phyloP scores from a whole-genome alignment of 2,113 vertebrate genomes.

The Tyto alba region DNA sequence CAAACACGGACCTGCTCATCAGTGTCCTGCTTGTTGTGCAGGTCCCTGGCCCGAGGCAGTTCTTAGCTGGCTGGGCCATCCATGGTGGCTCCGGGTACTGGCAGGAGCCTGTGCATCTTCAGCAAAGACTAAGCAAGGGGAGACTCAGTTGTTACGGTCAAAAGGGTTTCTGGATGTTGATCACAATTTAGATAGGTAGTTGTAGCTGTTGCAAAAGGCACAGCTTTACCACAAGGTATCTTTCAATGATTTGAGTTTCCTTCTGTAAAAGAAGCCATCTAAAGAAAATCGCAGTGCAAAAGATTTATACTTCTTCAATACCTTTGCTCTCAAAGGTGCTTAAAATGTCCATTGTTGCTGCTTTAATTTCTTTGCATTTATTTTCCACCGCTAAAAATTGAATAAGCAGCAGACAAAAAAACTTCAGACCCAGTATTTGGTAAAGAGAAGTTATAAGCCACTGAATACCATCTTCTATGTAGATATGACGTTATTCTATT shows the following conservation, averaged over 20 bases:
- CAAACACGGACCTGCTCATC: rapidly evolving
- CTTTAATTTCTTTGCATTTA: neutral
- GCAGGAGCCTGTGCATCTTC: neutral
- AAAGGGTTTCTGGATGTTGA: neutral
- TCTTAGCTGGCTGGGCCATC: neutral
- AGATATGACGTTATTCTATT: neutral
- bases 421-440: neutral
- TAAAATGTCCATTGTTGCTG: neutral
- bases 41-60: rapidly evolving
- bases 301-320: neutral
- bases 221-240: neutral
- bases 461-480: neutral
- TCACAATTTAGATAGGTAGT: neutral
- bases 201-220: neutral
- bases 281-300: neutral
- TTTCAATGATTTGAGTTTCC: neutral
- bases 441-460: neutral
- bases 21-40: rapidly evolving
- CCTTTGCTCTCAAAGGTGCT: neutral
- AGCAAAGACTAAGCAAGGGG: neutral
- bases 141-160: neutral
- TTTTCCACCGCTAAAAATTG: neutral
- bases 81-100: rapidly evolving
- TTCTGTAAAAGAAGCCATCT: neutral
- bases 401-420: neutral